A percentile compares a stretch with the other conserved stretches of the same genome.
phyloP scores from a whole-genome alignment of 1,140 invertebrate genomes.

The Conus betulinus region DNA sequence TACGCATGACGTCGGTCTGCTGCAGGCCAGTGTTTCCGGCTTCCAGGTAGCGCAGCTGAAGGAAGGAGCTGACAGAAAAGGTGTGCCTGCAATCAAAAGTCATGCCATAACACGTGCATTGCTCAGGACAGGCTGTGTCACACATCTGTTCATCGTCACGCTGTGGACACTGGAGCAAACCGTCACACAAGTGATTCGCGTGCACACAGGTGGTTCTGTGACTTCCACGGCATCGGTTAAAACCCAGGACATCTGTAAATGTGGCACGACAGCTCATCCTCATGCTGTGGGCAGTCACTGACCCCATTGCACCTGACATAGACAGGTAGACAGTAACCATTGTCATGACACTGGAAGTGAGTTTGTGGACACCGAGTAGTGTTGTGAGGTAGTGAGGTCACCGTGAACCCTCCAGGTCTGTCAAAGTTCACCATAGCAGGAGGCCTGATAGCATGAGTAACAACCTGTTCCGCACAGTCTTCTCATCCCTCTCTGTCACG shows the following conservation, averaged over 20 bases:
- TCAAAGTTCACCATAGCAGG: neutral
- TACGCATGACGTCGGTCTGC: neutral
- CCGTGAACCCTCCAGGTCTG: neutral
- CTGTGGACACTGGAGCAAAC: slow-evolving; percentile 26
- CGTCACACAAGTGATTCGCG: slow-evolving; percentile 37
- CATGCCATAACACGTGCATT: too few species aligned
- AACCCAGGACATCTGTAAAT: slow-evolving; percentile 32
- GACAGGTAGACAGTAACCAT: neutral
- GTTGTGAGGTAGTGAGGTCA: neutral
- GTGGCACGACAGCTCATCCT: slow-evolving; percentile 31
- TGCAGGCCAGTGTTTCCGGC: neutral
- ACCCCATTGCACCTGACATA: slow-evolving; percentile 26
- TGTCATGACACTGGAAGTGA: neutral
- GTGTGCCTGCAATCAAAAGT: neutral
- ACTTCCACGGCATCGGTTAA: slow-evolving; percentile 23
- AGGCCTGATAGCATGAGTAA: neutral
- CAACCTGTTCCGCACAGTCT: neutral
- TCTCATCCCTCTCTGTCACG: neutral
- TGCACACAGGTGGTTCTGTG: slow-evolving; percentile 14
- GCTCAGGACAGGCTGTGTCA: neutral
- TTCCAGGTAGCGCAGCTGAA: neutral
- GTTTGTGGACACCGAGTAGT: neutral
- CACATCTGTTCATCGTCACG: slow-evolving; percentile 25
- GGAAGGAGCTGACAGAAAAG: neutral
- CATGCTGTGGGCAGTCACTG: slow-evolving; percentile 24